Base-by-base conservation (phyloP, 1,140 invertebrate genomes). In the Drepana arcuata region DNA sequence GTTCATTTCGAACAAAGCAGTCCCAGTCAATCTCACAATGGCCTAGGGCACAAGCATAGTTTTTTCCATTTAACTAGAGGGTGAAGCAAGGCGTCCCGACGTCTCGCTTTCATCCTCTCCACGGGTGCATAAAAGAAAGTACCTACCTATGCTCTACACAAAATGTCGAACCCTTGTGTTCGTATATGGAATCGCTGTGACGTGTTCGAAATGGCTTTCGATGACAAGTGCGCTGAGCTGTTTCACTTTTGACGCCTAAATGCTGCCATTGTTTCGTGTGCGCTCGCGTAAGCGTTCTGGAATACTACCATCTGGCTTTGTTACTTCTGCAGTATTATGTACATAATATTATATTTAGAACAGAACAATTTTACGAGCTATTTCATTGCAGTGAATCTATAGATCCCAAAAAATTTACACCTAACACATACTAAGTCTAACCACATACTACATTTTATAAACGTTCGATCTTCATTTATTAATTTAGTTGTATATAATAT, bases 161-260 rank as follows among this genome's bases (percentile, higher is more conserved):
- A 62, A 46, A 63, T 54, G 48, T 55, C 43, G 49, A 67, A 60
- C 64, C 54, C 58, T 62, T 53, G 24, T 10, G 24, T 6, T 41
- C 54, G 53, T 63, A 59, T 61, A 58, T 59, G 57, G 4, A 60
- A 61, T 70, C 62, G 65, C 56, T 75, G 52, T 63, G 55, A 73
- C 64, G 69, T 73, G 57, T 72, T 79, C 70, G 63, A 57, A 81
- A 77, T 75, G 66, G 70, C 61, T 73, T 77, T 79, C 74, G 72
- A 82, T 79, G 73, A 82, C 72, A 67, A 75, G 68, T 78, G 63
- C 68, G 49, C 63, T 34, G 47, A 70, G 63, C 60, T 56, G 64
- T 71, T 72, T 69, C 63, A 60, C 62, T 65, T 77, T 75, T 77
- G 68, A 59, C 55, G 48, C 58, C 68, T 70, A 70, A 78, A 74